phyloP scores from a whole-genome alignment of 2,113 vertebrate species.

The Capreolus pygargus region DNA sequence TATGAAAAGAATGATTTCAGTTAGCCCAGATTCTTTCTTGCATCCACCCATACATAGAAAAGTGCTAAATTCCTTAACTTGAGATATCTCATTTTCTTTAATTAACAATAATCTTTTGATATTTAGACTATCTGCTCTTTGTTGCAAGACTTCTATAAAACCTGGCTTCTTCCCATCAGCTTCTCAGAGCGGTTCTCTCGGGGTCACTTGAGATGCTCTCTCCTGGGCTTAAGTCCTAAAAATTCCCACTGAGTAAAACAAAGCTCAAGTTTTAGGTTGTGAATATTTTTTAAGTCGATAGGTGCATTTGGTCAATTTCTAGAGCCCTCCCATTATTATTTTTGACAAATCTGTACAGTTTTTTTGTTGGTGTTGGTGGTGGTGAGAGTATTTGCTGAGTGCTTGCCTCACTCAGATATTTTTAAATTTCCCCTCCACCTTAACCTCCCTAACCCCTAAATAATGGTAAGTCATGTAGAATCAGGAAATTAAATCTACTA shows the following conservation, averaged over 20 bases:
- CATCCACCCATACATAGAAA: neutral
- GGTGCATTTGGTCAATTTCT: neutral
- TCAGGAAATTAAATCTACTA: neutral
- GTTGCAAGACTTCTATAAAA: neutral
- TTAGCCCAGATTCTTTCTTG: neutral
- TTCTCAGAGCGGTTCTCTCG: neutral
- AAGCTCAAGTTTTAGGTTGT: neutral
- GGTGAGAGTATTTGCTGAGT: neutral
- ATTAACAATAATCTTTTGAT: neutral
- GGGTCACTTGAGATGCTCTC: neutral
- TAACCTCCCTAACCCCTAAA: neutral
- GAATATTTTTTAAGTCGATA: neutral
- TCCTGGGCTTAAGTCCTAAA: neutral
- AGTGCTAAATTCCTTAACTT: neutral
- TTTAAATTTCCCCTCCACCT: neutral
- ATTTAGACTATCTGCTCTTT: neutral
- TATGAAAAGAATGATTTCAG: neutral
- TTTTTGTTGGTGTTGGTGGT: accelerated
- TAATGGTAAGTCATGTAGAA: neutral
- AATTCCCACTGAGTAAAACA: neutral
- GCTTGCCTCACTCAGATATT: neutral
- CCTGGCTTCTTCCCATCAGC: neutral
- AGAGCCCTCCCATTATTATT: neutral
- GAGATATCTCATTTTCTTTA: neutral
- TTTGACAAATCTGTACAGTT: neutral